Base-by-base conservation (phyloP, 2,113 vertebrate genomes). In the Oreocharis arfaki region DNA sequence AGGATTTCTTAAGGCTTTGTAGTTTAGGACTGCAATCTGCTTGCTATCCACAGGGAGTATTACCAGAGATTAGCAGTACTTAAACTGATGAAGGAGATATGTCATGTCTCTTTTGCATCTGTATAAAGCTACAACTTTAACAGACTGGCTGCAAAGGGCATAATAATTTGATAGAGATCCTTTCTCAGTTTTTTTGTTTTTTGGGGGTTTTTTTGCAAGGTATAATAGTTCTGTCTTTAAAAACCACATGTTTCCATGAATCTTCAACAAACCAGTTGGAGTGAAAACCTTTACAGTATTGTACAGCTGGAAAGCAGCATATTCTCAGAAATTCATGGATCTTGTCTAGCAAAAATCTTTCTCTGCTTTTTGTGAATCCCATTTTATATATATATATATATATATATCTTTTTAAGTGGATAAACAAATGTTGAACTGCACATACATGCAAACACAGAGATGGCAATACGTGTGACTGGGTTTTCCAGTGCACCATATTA, bases 11-110 rank as follows among this genome's bases (percentile, higher is more conserved):
- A 89, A 84, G 65, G 84, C 47, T 97, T 95, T 94, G 67, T 93
- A 96, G 81, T 94, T 95, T 94, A 89, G 89, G 74, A 95, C 55
- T 92, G 90, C 85, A 97, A 95, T 87, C 79, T 95, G 86, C 65
- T 95, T 89, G 80, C 55, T 71, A 80, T 94, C 90, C 85, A 95
- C 52, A 84, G 76, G 84, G 87, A 97, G 63, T 81, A 96, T 95
- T 96, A 97, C 24, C 37, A 95, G 65, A 96, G 87, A 97, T 97
- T 95, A 96, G 52, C 81, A 57, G 67, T 91, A 90, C 69, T 96
- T 96, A 96, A 91, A 84, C 65, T 87, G 84, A 97, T 89, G 95
- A 95, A 88, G 93, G 91, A 92, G 85, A 94, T 79, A 90, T 39
- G n/a, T 44, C 76, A 85, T 57, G 14, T 52, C 65, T 95, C 28